Base-by-base conservation (phyloP, 2,797 vertebrate species). In the Tauraco hartlaubi region DNA sequence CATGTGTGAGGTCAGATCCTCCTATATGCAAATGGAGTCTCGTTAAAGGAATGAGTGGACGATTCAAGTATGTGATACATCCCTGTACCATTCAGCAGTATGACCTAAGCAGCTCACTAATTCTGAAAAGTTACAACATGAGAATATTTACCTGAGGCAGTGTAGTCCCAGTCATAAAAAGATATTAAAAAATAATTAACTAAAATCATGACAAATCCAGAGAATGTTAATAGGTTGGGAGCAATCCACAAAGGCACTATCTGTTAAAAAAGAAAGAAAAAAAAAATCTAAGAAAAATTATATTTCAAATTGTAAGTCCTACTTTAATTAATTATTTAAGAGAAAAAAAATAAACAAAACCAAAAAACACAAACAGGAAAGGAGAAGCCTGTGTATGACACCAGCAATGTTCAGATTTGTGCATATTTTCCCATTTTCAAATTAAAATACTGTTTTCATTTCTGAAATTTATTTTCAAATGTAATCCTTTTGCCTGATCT, bases 241-340 rank as follows among this genome's bases (percentile, higher is more conserved):
- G 97, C 97, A 94, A 98, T 96, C 97, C 97, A 98, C 78, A 98
- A 90, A 85, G 98, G 97, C 52, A 98, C 97, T 85, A 97, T 77
- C 96, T 98, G 94, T 92, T 93, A 90, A 90, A 91, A 71, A 51
- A 95, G 19, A 75, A 21, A 6, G 29, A 75, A 11, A n/a, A 11
- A 79, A 82, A 21, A 67, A 25, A 31, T 22, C 59, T 66, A 62
- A 88, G 29, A 62, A 67, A 79, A 46, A 20, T 2, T 26, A 1
- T 46, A 71, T 74, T 92, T 96, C 28, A 69, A 55, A 75, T 33
- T 37, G 3, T 29, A 44, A 48, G n/a, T 25, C 22, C 4, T 64
- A 35, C 62, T 94, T 72, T 66, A 75, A 73, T 61, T 15, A 21
- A 39, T 39, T 39, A 39, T 39, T 39, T 39, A 39, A 39, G 13